Conservation (phyloP, 1,140 invertebrate genomes). For the Heliconius nattereri region DNA sequence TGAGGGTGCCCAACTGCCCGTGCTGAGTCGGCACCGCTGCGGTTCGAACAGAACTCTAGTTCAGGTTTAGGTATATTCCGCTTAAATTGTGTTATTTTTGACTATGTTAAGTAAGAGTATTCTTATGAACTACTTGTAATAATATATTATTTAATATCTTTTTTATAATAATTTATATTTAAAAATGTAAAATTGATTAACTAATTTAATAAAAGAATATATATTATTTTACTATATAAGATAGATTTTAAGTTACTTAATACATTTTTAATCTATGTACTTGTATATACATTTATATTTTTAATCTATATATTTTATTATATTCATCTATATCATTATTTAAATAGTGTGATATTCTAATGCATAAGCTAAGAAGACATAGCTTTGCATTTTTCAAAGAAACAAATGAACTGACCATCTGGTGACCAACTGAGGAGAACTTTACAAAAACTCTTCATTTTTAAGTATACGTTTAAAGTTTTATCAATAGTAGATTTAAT, state of each 20-base stretch:
- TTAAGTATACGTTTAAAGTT: not conserved
- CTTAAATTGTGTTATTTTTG: not conserved
- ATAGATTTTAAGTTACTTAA: not conserved
- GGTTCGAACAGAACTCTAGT: not conserved
- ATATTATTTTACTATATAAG: not conserved
- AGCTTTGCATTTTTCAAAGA: conserved; percentile 6
- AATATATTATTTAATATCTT: not conserved
- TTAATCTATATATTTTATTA: not conserved
- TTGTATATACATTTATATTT: too few relatives aligned
- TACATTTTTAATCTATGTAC: too few relatives aligned
- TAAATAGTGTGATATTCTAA: not conserved
- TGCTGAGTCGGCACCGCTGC: not conserved
- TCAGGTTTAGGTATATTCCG: not conserved
- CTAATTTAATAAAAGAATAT: too few relatives aligned
- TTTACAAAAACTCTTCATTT: conserved; percentile 21
- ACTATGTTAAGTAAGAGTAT: not conserved
- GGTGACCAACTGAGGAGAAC: conserved; percentile 61
- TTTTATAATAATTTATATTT: too few relatives aligned
- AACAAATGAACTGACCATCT: conserved; percentile 59
- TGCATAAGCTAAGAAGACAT: not conserved
- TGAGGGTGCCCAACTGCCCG: not conserved
- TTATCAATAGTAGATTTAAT: not conserved
- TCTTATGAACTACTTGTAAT: not conserved
- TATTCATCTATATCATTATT: too few relatives aligned
- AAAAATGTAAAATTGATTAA: too few relatives aligned